Evolutionary conservation across 2,888 invertebrate genomes (phyloP).

Genomic region (Mesoligia furuncula): DNA sequence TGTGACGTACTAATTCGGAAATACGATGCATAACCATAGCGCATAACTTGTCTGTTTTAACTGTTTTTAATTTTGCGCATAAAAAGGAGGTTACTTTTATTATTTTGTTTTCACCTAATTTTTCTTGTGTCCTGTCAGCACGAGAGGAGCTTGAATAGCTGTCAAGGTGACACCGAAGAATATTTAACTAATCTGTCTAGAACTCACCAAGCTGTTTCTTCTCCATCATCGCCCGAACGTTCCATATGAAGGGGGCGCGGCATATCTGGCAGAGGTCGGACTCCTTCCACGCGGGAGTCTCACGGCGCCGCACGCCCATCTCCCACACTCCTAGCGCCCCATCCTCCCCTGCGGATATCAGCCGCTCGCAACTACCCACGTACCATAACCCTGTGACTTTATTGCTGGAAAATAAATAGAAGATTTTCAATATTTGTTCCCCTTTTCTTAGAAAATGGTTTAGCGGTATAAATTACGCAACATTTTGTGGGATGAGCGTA

Average conservation of each 20-base stretch:
- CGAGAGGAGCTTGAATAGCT: neutral
- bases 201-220: conserved; percentile 94
- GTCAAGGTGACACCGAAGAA: neutral
- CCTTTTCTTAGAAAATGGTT: neutral
- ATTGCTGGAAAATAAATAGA: conserved; percentile 90
- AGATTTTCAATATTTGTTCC: neutral
- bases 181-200: neutral
- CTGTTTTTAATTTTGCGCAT: neutral
- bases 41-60: neutral
- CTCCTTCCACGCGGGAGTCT: conserved; percentile 99
- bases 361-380: conserved; percentile 94
- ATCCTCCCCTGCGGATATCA: conserved; percentile 97
- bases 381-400: conserved; percentile 97
- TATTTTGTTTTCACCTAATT: neutral
- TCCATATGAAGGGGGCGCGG: conserved; percentile 99
- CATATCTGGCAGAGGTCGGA: conserved; percentile 98
- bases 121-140: neutral
- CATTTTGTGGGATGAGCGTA: neutral
- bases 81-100: neutral
- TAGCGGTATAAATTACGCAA: neutral
- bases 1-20: neutral
- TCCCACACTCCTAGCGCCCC: conserved; percentile 98
- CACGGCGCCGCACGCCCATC: conserved; percentile 96
- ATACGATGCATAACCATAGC: neutral
- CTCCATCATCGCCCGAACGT: conserved; percentile 99